These are phyloP conservation scores for Rhinatrema bivittatum DNA, from an alignment of 2,797 vertebrate species.

Conservation along the genomic window DNA sequence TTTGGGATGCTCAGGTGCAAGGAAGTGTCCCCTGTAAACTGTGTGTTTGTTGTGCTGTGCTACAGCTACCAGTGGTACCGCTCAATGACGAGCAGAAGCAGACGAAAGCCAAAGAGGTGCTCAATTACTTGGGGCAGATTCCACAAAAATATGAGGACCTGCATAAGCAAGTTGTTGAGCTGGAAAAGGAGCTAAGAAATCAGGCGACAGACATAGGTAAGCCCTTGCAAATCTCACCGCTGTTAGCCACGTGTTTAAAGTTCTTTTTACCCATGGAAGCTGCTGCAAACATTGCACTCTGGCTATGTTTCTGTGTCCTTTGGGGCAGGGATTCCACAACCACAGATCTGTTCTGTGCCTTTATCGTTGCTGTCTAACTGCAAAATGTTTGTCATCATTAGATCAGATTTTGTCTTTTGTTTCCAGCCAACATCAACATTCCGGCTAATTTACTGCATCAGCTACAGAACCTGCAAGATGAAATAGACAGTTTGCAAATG, in stretches of 20 bases:
- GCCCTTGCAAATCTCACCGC: neutral
- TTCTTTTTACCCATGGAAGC: too few species aligned
- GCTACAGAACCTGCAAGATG: conserved; percentile 3
- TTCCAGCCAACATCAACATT: conserved; percentile 14
- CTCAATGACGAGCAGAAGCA: conserved; percentile 1
- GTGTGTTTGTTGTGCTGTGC: neutral
- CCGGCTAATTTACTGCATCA: neutral
- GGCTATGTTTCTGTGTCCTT: too few species aligned
- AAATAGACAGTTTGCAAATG: conserved; percentile 14
- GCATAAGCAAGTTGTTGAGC: neutral
- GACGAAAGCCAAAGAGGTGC: neutral
- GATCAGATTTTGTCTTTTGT: too few species aligned
- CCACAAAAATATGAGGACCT: neutral
- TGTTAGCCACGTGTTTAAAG: too few species aligned
- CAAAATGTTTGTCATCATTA: too few species aligned
- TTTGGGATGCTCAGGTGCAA: too few species aligned
- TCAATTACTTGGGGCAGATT: conserved; percentile 16
- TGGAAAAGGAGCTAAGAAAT: conserved; percentile 10
- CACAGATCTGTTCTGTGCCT: too few species aligned
- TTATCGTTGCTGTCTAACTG: too few species aligned
- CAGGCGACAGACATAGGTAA: conserved; percentile 19
- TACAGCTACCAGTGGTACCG: neutral
- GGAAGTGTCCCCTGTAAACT: too few species aligned
- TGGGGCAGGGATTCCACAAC: too few species aligned
- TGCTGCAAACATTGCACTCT: too few species aligned